Conservation (phyloP, 2,797 vertebrate species). For the Chiroxiphia lanceolata region DNA sequence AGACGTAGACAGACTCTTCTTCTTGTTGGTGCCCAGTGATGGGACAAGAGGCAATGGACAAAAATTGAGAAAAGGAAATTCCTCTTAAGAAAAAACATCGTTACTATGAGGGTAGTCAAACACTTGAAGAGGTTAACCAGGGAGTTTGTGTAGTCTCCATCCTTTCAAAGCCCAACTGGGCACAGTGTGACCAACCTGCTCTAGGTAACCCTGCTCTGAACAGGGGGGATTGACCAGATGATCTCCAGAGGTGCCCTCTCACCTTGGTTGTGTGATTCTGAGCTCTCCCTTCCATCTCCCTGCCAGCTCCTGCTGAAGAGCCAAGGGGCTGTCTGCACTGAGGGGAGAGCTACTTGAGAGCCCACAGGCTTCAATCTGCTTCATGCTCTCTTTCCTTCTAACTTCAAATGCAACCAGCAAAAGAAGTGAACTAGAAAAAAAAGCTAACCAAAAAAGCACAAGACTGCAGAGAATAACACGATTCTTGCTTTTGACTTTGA, state of each 20-base stretch:
- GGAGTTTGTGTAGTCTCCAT: not conserved
- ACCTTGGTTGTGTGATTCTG: not conserved
- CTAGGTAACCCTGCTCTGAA: not conserved
- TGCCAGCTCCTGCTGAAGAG: not conserved
- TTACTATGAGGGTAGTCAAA: not conserved
- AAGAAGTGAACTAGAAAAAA: not conserved
- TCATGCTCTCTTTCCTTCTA: not conserved
- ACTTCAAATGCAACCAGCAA: not conserved
- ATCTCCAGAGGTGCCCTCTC: not conserved
- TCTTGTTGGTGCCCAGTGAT: not conserved
- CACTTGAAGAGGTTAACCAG: not conserved
- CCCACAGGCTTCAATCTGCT: not conserved
- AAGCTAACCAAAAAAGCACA: not conserved
- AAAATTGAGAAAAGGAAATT: not conserved
- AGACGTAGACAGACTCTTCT: not conserved
- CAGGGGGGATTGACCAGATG: accelerated
- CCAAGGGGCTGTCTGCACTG: not conserved
- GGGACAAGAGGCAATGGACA: not conserved
- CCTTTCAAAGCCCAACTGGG: not conserved
- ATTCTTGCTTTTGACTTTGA: not conserved
- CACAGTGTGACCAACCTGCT: not conserved
- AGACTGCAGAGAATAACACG: not conserved
- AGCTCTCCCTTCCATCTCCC: not conserved
- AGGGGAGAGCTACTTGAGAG: not conserved
- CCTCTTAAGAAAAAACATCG: not conserved